These are phyloP conservation scores for Oreochromis tanganicae DNA, from an alignment of 2,113 vertebrate genomes.

Conservation along the genomic window DNA sequence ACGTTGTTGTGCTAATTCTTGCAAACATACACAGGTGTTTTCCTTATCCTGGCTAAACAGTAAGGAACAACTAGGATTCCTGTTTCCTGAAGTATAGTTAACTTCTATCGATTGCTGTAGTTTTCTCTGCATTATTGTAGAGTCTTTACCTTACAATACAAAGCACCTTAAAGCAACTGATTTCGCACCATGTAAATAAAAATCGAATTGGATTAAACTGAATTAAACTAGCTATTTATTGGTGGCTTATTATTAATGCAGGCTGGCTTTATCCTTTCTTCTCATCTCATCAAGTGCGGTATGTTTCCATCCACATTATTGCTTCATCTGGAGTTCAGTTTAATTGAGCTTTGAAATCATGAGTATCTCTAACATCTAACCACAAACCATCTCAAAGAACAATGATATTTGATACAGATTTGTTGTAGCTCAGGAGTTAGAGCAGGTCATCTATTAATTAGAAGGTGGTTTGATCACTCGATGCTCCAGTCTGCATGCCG, in stretches of 20 bases:
- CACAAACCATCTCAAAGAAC: background rate
- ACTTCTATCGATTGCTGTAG: background rate
- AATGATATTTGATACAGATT: background rate
- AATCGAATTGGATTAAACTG: background rate
- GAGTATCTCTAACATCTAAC: background rate
- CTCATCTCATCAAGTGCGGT: background rate
- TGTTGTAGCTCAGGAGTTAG: background rate
- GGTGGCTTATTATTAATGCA: background rate
- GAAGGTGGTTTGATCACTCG: background rate
- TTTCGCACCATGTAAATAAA: background rate
- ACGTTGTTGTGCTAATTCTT: background rate
- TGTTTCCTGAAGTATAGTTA: background rate
- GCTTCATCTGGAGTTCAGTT: background rate
- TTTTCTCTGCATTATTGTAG: background rate
- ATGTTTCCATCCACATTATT: background rate
- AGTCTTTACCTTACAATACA: background rate
- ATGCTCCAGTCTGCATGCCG: background rate
- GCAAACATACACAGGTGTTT: background rate
- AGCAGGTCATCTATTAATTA: background rate
- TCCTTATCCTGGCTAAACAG: background rate
- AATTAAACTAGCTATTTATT: background rate
- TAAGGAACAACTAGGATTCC: background rate
- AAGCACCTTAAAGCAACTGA: rapidly evolving
- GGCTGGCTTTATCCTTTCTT: background rate
- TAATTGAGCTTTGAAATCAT: background rate